These are phyloP conservation scores for Chouioia cunea DNA, from an alignment of 2,888 invertebrate species.

Conservation along the genomic window DNA sequence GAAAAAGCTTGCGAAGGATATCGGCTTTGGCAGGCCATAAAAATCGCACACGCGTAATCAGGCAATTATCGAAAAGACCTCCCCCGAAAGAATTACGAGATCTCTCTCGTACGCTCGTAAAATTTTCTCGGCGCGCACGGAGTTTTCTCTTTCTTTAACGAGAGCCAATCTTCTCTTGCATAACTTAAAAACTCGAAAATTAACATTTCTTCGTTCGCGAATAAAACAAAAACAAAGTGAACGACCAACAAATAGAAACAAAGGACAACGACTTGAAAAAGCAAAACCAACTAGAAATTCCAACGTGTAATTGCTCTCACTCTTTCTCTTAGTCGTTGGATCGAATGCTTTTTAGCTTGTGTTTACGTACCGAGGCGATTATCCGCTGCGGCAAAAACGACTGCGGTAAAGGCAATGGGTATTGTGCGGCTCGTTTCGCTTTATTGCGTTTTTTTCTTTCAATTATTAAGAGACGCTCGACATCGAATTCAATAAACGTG, in stretches of 20 bases:
- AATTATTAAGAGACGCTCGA: no score
- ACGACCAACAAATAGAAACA: not conserved
- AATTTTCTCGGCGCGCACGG: no score
- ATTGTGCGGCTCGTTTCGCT: no score
- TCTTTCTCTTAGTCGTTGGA: no score
- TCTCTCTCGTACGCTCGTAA: not conserved
- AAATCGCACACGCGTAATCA: constrained; percentile 1
- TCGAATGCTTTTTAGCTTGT: no score
- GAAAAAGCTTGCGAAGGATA: no score
- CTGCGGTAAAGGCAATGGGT: not conserved
- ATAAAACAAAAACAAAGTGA: constrained; percentile 2
- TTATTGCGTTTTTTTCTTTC: not conserved
- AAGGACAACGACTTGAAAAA: constrained; percentile 19
- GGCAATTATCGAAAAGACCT: constrained; percentile 11
- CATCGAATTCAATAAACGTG: no score
- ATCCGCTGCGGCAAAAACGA: constrained; percentile 17
- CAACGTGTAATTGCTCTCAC: constrained; percentile 42
- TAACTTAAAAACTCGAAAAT: constrained; percentile 20
- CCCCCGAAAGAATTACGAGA: not conserved
- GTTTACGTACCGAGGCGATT: not conserved
- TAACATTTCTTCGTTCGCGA: constrained; percentile 1
- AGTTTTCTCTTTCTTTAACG: not conserved
- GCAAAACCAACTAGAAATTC: constrained; percentile 46
- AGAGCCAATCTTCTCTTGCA: constrained; percentile 9
- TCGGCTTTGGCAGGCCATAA: not conserved